Evolutionary conservation across 2,113 vertebrate genomes (phyloP), one percentile per base, ranked within the genome.

Genomic region (Halcyon malimbica): DNA sequence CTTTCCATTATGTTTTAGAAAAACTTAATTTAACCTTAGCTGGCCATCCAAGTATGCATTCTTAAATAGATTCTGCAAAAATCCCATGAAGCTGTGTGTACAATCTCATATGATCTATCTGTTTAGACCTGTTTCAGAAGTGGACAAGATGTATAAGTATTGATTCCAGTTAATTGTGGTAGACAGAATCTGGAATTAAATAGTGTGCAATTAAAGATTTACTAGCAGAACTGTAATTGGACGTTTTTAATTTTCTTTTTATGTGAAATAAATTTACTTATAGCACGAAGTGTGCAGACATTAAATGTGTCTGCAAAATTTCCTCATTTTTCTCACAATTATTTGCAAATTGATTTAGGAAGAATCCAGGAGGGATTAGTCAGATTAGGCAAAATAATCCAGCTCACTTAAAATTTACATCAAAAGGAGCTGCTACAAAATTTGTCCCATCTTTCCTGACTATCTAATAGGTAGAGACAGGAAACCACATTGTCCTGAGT

Each of bases 261-360:
- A 25, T 39, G 6, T n/a, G 28, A 68, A 88, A 46, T 54, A 33
- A 67, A 50, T 67, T 33, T 63, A 68, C 13, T 63, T 44, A 28
- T 9, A 62, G 13, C 21, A 57, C 6, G 3, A 89, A 71, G 13
- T 39, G 23, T 65, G 15, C 19, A 70, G 0, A 0, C 3, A 0
- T 77, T 81, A 57, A 2, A 2, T 53, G 1, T 50, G 31, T 39
- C 53, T 87, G 65, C 12, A 90, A 89, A 90, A 71, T 59, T 63
- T 23, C 28, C 28, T 71, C 1, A 46, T 87, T 87, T 84, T 91
- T 67, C 42, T 85, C 28, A 48, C 16, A 57, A 54, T 62, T 57
- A 62, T 80, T 88, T 85, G 15, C 80, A 50, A 79, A 83, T 53
- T 65, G 23, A n/a, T 83, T 89, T 90, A 39, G 21, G 4, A 23